Evolutionary conservation across 2,888 invertebrate species (phyloP).

Genomic region (Machimus rusticus): DNA sequence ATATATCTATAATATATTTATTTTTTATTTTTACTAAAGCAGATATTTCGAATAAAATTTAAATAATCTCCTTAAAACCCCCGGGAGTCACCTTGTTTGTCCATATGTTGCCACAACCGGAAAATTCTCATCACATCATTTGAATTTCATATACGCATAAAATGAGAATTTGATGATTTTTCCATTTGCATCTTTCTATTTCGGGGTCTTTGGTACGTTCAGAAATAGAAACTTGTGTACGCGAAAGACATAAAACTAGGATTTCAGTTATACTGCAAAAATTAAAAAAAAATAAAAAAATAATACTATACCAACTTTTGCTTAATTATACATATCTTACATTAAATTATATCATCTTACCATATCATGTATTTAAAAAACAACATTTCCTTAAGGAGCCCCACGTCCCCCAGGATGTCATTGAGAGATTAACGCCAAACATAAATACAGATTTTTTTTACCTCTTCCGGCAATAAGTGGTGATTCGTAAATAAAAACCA

Average conservation of each 20-base stretch:
- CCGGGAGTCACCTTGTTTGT: conserved; percentile 25
- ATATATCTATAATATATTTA: too few relatives aligned
- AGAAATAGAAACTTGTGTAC: neutral
- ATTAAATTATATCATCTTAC: neutral
- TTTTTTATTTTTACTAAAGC: neutral
- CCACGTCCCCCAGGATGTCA: neutral
- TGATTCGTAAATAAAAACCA: conserved; percentile 26
- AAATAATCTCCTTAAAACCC: conserved; percentile 41
- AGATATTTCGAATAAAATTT: conserved; percentile 38
- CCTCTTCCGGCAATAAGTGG: conserved; percentile 8
- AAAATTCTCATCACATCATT: conserved; percentile 26
- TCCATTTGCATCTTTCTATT: conserved; percentile 32
- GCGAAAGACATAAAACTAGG: neutral
- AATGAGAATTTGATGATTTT: conserved; percentile 42
- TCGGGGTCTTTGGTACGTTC: neutral
- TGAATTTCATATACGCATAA: conserved; percentile 42
- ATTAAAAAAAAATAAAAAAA: neutral
- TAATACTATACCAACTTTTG: neutral
- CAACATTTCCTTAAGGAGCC: neutral
- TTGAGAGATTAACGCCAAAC: neutral
- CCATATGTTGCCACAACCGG: conserved; percentile 31
- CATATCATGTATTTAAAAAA: neutral
- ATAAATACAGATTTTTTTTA: conserved; percentile 14
- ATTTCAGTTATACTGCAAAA: too few relatives aligned
- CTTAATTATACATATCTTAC: too few relatives aligned